phyloP scores from a whole-genome alignment of 2,113 vertebrate species.

The Paracanthobrama guichenoti region DNA sequence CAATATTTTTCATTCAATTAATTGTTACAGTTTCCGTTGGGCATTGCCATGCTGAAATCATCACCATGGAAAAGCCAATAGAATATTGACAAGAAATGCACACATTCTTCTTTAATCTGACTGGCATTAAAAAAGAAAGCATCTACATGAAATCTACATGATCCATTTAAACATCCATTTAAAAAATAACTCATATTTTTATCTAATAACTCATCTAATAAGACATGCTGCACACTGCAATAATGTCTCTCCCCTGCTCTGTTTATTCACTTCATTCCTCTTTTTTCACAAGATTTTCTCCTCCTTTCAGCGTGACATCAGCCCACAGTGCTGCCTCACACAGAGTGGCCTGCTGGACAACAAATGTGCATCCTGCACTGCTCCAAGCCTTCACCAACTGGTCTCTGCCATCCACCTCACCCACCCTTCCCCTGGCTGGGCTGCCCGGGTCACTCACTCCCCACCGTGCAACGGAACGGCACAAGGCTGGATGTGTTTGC shows the following conservation, averaged over 20 bases:
- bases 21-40: too few relatives aligned
- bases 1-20: too few relatives aligned
- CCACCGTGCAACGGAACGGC: conserved; percentile 68
- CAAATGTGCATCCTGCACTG: conserved; percentile 88
- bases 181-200: too few relatives aligned
- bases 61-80: not conserved
- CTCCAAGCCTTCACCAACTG: conserved; percentile 81
- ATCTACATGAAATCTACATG: not conserved
- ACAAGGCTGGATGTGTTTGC: conserved; percentile 89
- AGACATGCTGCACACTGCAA: not conserved
- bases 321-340: conserved; percentile 97
- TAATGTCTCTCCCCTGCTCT: not conserved
- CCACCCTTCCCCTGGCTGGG: conserved; percentile 83
- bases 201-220: not conserved
- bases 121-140: not conserved
- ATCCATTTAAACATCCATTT: not conserved
- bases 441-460: conserved; percentile 83
- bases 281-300: conserved; percentile 65
- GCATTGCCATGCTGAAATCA: too few relatives aligned
- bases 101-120: not conserved
- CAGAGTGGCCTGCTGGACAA: conserved; percentile 99
- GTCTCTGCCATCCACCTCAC: conserved; percentile 28
- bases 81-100: not conserved
- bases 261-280: conserved; percentile 12
- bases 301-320: conserved; percentile 90